Conservation (phyloP, 2,888 invertebrate genomes). For the Drosophila siamana region DNA sequence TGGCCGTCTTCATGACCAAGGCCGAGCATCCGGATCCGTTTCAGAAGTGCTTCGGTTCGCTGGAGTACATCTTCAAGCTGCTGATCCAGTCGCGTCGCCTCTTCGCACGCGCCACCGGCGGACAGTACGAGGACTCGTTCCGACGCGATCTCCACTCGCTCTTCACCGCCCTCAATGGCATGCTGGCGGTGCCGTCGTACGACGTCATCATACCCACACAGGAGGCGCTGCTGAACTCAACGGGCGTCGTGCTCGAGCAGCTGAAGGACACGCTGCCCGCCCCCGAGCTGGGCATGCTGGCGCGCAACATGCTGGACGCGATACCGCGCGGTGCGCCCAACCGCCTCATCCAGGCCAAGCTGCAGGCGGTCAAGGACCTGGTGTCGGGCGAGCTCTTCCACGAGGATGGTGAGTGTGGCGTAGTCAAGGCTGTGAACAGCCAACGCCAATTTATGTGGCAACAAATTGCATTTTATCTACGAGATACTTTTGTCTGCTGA, state of each 20-base stretch:
- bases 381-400: slow-evolving; percentile 91
- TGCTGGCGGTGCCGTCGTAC: slow-evolving; percentile 90
- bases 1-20: slow-evolving; percentile 94
- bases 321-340: slow-evolving; percentile 87
- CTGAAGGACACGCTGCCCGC: slow-evolving; percentile 91
- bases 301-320: slow-evolving; percentile 92
- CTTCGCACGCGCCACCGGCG: slow-evolving; percentile 94
- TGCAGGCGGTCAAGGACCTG: slow-evolving; percentile 93
- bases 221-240: slow-evolving; percentile 92
- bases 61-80: slow-evolving; percentile 96
- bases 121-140: slow-evolving; percentile 95
- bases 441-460: too few species aligned
- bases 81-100: slow-evolving; percentile 94
- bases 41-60: slow-evolving; percentile 94
- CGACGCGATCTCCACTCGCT: slow-evolving; percentile 92
- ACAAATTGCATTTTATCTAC: too few species aligned
- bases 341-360: slow-evolving; percentile 91
- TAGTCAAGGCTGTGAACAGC: too few species aligned
- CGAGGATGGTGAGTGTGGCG: slow-evolving; percentile 88
- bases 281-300: slow-evolving; percentile 92
- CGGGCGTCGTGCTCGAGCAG: slow-evolving; percentile 94
- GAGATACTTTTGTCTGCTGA: too few species aligned
- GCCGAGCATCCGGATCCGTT: slow-evolving; percentile 96
- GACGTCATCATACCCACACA: slow-evolving; percentile 92
- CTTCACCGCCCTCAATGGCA: slow-evolving; percentile 91